Evolutionary conservation across 2,797 vertebrate species (phyloP), one percentile per base, ranked within the genome.

Genomic region (Phoebastria nigripes): DNA sequence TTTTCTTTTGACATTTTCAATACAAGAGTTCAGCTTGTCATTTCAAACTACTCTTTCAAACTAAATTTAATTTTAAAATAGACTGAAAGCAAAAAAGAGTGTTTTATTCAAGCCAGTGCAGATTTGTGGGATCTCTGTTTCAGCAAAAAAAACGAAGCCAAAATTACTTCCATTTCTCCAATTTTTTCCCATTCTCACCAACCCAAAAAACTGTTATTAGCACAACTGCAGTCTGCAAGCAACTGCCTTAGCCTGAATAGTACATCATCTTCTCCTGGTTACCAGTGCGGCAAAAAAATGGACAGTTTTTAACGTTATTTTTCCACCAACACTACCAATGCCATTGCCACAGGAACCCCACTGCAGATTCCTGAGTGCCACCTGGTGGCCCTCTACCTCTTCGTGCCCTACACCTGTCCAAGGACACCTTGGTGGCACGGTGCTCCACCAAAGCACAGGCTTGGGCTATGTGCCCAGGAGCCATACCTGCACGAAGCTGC

Each of bases 41-140:
- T 63, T 89, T 83, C 37, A 67, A 91, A 83, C 67, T 63, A 15
- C 42, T n/a, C 28, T 66, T 80, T 62, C 52, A 84, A 82, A 17
- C 18, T 41, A 70, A 82, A 88, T 42, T 58, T 72, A 47, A 67
- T 77, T 94, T 69, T 26, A 71, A 92, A 86, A 90, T 15, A 74
- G 70, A 42, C 7, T 5, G 6, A 88, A 80, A 86, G 35, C 8
- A 73, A 83, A 90, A 74, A 44, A 5, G 17, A 55, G 3, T 4
- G 1, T 25, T 54, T 71, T 59, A 58, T 26, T 54, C 44, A 70
- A 77, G 44, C 29, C 12, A 47, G 39, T 37, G 21, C 9, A 67
- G 24, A 85, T 66, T 28, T 66, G 39, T 51, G 12, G 21, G 47
- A 52, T 42, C n/a, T 58, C 26, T 41, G 29, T 69, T 79, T 62